A percentile compares a stretch with the other conserved stretches of the same genome.
phyloP scores from a whole-genome alignment of 2,113 vertebrate species.

The Uropsilus gracilis region DNA sequence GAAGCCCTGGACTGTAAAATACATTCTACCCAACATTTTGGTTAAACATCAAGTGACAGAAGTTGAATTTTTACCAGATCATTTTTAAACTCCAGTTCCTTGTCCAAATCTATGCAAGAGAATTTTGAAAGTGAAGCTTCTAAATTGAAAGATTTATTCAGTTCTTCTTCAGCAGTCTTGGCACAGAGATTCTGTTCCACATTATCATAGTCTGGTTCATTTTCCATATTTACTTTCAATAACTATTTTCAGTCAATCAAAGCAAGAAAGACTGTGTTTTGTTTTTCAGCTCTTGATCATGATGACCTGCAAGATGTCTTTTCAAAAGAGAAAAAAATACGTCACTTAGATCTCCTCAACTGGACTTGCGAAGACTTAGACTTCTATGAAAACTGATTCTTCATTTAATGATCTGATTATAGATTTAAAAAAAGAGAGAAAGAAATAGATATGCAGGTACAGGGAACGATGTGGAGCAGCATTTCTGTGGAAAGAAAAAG shows the following conservation, averaged over 20 bases:
- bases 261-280: background rate
- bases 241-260: slow-evolving; percentile 13
- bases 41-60: slow-evolving; percentile 10
- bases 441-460: background rate
- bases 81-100: slow-evolving; percentile 82
- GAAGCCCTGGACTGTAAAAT: background rate
- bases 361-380: slow-evolving; percentile 36
- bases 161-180: slow-evolving; percentile 74
- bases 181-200: slow-evolving; percentile 62
- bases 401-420: background rate
- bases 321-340: background rate
- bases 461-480: background rate
- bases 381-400: background rate
- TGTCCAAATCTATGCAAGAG: slow-evolving; percentile 82
- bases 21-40: background rate
- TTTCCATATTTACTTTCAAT: slow-evolving; percentile 75
- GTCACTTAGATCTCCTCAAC: slow-evolving; percentile 5
- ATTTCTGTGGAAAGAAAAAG: background rate
- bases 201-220: slow-evolving; percentile 73
- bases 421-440: background rate
- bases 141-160: slow-evolving; percentile 74
- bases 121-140: slow-evolving; percentile 81
- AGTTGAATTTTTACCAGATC: slow-evolving; percentile 79
- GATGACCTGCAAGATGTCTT: slow-evolving; percentile 32
- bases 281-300: slow-evolving; percentile 12